Base-by-base conservation (phyloP, 2,888 invertebrate species). In the Eristalis pertinax region DNA sequence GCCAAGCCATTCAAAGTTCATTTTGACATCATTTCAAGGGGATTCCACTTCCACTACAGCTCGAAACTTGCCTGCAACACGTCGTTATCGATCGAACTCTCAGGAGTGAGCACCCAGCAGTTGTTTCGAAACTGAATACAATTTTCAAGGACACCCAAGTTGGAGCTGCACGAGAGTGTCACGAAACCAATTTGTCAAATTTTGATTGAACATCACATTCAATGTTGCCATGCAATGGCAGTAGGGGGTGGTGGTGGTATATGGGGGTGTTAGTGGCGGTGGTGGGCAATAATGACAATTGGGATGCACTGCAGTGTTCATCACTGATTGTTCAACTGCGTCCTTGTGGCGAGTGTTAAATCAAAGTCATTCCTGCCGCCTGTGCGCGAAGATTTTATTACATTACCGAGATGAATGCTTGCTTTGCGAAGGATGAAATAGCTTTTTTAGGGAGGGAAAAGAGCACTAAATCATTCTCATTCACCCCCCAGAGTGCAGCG, bases 131-230 rank as follows among this genome's bases (percentile, higher is more conserved):
- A 69, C 60, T 63, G 43, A 32, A 69, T 69, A 35, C 8, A 69
- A 11, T 75, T 75, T 58, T 41, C 67, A 75, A 67, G 67, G 75
- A 67, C 67, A 75, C n/a, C n/a, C 64, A n/a, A 43, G 22, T 56
- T 19, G 10, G 38, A 74, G 26, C 38, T 35, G 4, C 67, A 56
- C 58, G 19, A 76, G 68, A 67, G 29, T 62, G 60, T 62, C 68
- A 69, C 50, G 68, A 77, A 77, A 77, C 43, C 76, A 77, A 77
- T 77, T 77, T 77, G 50, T 77, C 76, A 77, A 75, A 41, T 69
- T 75, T 77, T 69, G 76, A 77, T 77, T 77, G 76, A 77, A 62
- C 76, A 32, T 43, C 73, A 50, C 50, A 32, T 50, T 50, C 63
- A 22, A 43, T 50, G 63, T 29, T 43, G 3, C 38, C 15, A n/a